phyloP scores from a whole-genome alignment of 2,888 invertebrate genomes.

The Nomada flava region DNA sequence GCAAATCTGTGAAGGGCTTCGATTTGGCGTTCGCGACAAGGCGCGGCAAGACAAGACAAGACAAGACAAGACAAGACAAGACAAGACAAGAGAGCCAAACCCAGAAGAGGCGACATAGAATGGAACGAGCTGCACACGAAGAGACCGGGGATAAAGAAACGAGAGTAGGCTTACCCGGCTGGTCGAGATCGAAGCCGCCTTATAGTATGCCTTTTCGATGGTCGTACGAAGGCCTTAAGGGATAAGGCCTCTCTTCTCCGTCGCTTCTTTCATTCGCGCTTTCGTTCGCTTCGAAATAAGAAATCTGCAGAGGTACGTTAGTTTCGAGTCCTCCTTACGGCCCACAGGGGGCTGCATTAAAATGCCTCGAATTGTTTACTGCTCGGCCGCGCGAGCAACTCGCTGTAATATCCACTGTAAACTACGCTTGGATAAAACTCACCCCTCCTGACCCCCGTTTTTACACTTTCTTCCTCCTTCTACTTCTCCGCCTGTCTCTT shows the following conservation, averaged over 20 bases:
- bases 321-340: slow-evolving; percentile 74
- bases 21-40: slow-evolving; percentile 38
- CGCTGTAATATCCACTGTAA: slow-evolving; percentile 75
- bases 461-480: slow-evolving; percentile 24
- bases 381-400: slow-evolving; percentile 56
- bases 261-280: slow-evolving; percentile 56
- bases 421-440: slow-evolving; percentile 70
- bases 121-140: slow-evolving; percentile 46
- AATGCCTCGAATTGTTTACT: slow-evolving; percentile 79
- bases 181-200: slow-evolving; percentile 75
- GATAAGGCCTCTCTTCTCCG: slow-evolving; percentile 67
- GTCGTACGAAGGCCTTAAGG: slow-evolving; percentile 78
- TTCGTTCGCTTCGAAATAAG: slow-evolving; percentile 52
- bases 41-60: not conserved
- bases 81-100: slow-evolving; percentile 11
- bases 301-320: slow-evolving; percentile 60
- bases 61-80: no score
- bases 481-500: not conserved
- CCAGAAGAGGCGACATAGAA: slow-evolving; percentile 50
- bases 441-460: slow-evolving; percentile 35
- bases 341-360: slow-evolving; percentile 76
- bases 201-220: slow-evolving; percentile 77
- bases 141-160: slow-evolving; percentile 62
- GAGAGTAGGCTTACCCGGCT: slow-evolving; percentile 67
- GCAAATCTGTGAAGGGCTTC: slow-evolving; percentile 64